Percentiles rank a stretch among this genome's conserved stretches.
These are phyloP conservation scores for Turdus rufiventris DNA, from an alignment of 2,113 vertebrate species.

Conservation along the genomic window DNA sequence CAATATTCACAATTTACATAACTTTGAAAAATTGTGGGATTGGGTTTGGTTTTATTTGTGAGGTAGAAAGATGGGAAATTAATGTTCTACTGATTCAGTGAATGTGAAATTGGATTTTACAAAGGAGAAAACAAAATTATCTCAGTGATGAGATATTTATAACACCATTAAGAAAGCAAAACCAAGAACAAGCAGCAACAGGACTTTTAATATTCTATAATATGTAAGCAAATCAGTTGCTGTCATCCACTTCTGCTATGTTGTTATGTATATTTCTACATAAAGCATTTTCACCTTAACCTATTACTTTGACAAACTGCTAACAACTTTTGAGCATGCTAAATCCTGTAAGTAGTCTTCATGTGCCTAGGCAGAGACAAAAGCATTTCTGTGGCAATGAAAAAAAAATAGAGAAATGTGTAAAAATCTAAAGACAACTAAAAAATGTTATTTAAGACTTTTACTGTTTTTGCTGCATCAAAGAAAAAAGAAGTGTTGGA, in stretches of 20 bases:
- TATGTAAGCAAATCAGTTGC: neutral
- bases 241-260: neutral
- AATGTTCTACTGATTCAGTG: neutral
- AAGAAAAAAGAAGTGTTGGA: neutral
- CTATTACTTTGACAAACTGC: neutral
- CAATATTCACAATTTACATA: neutral
- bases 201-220: neutral
- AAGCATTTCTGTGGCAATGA: neutral
- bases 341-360: neutral
- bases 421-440: neutral
- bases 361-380: fast-evolving
- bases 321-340: neutral
- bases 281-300: conserved; percentile 15
- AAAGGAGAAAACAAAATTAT: conserved; percentile 41
- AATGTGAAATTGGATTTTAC: conserved; percentile 46
- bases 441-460: neutral
- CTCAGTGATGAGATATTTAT: conserved; percentile 50
- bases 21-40: neutral
- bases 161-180: conserved; percentile 3
- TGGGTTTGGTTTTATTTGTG: conserved; percentile 21
- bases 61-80: conserved; percentile 3
- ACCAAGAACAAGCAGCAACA: neutral
- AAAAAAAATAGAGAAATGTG: neutral
- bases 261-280: neutral
- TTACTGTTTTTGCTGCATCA: neutral